These are phyloP conservation scores for Microctonus hyperodae DNA, from an alignment of 2,888 invertebrate species.

Conservation along the genomic window DNA sequence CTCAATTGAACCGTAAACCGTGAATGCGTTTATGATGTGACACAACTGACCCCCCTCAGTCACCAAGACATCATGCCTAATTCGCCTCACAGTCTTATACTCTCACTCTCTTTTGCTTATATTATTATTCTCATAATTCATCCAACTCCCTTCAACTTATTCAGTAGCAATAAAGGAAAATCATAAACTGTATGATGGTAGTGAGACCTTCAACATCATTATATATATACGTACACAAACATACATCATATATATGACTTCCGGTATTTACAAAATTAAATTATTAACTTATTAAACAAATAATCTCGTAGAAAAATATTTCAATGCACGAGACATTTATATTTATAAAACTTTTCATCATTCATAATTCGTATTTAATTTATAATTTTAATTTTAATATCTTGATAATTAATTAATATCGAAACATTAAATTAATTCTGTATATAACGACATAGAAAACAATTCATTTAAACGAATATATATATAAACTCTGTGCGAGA, in stretches of 20 bases:
- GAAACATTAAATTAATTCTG: background rate
- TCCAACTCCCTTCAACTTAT: background rate
- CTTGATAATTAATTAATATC: background rate
- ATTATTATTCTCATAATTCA: background rate
- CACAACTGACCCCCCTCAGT: conserved; percentile 33
- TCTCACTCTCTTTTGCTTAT: background rate
- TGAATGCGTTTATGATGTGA: conserved; percentile 38
- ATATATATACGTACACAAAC: background rate
- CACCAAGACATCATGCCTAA: background rate
- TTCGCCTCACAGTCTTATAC: background rate
- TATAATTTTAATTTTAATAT: no score
- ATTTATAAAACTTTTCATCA: no score
- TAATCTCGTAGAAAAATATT: background rate
- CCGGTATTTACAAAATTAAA: background rate
- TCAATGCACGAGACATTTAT: background rate
- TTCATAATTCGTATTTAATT: no score
- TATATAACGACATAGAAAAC: background rate
- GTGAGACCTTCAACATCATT: background rate
- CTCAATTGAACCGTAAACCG: conserved; percentile 42
- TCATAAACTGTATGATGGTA: background rate
- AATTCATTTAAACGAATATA: background rate
- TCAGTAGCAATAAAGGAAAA: background rate
- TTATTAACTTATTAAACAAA: background rate
- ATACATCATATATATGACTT: background rate
- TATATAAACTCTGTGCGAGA: background rate